Base-by-base conservation (phyloP, 2,113 vertebrate genomes). In the Ammodytes marinus region DNA sequence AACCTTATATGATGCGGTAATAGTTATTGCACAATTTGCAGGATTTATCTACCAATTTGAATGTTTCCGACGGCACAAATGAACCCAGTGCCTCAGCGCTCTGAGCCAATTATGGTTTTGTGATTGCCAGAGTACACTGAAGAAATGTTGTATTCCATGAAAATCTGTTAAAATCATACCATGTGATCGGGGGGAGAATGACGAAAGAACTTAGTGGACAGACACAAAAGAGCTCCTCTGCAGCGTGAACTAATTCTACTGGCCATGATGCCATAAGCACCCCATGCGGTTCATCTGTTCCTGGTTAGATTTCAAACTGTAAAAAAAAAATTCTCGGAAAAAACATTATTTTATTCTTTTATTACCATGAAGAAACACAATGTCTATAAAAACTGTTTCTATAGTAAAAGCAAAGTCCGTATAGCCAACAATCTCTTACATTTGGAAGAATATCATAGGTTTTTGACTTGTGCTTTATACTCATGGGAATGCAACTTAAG, bases 231-330 rank as follows among this genome's bases (percentile, higher is more conserved):
- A 9, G 7, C 19, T 45, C 12, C 15, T 45, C 11, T 40, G 35
- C 12, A 14, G 2, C 17, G 7, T 5, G 14, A 55, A 27, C 47
- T 60, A 17, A 43, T 61, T 45, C 2, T 42, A 17, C 10, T 6
- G 3, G 42, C 19, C 72, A 55, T 55, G 5, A 35, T 9, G 2
- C 3, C 5, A 69, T 73, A 53, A 27, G 27, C 54, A 15, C 45
- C 46, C 40, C 49, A 68, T 65, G 49, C 3, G 1, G 12, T 52
- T 14, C 79, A 73, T 85, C 67, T 82, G 67, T 59, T 77, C 46
- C 10, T 42, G 50, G 39, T 84, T 52, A 64, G 63, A 65, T 61
- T 43, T 69, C 8, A 55, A 77, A 57, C 65, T n/a, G 27, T 46
- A 43, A 60, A 67, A 75, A 74, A 59, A 6, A 52, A 27, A 27